Evolutionary conservation across 2,888 invertebrate genomes (phyloP).

Genomic region (Drosophila sordidapex): DNA sequence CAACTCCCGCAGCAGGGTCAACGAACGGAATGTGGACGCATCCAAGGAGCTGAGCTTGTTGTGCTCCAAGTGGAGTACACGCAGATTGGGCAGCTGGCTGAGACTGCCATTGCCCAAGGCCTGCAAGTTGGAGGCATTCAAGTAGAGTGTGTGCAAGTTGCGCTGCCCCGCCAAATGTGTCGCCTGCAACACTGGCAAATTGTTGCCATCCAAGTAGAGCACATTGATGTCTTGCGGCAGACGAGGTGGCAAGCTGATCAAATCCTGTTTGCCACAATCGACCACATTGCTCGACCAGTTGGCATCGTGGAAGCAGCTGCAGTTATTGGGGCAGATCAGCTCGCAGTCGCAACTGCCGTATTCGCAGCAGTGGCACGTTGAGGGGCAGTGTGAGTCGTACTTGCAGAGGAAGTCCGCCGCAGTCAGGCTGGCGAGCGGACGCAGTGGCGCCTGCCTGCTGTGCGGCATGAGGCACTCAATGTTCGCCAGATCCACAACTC

Average conservation of each 20-base stretch:
- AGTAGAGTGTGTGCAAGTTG: conserved; percentile 93
- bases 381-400: conserved; percentile 97
- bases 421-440: conserved; percentile 91
- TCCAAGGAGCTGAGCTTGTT: conserved; percentile 92
- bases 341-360: conserved; percentile 98
- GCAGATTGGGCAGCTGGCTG: conserved; percentile 92
- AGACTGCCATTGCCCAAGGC: conserved; percentile 96
- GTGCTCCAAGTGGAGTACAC: conserved; percentile 93
- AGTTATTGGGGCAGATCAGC: conserved; percentile 97
- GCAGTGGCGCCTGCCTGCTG: conserved; percentile 91
- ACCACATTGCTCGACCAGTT: conserved; percentile 97
- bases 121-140: conserved; percentile 93
- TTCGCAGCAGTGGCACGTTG: conserved; percentile 97
- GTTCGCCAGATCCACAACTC: conserved; percentile 94
- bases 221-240: conserved; percentile 98
- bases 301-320: conserved; percentile 97
- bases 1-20: conserved; percentile 91
- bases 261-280: conserved; percentile 90
- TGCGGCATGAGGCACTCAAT: conserved; percentile 95
- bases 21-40: conserved; percentile 93
- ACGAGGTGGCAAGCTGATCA: conserved; percentile 87
- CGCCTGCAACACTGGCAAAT: conserved; percentile 90
- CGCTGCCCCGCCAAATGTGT: conserved; percentile 96
- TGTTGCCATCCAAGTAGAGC: conserved; percentile 96
- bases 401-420: conserved; percentile 95